phyloP scores from a whole-genome alignment of 2,888 invertebrate species.

The Hypena proboscidalis region DNA sequence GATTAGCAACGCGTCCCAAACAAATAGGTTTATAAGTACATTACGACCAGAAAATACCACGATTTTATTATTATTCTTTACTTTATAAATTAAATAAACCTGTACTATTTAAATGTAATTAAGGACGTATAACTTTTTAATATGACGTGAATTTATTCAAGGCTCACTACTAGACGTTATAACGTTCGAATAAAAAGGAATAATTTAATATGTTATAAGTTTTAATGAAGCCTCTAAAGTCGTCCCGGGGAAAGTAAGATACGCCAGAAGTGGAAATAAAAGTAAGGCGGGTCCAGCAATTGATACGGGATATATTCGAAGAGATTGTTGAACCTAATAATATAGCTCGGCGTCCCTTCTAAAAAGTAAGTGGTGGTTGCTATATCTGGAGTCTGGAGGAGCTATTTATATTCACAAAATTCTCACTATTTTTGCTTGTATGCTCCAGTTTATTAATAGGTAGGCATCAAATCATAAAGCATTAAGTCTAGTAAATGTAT shows the following conservation, averaged over 20 bases:
- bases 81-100: too few species aligned
- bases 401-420: conserved; percentile 29
- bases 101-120: not conserved
- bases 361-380: conserved; percentile 20
- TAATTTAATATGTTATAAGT: conserved; percentile 47
- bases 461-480: not conserved
- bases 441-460: conserved; percentile 22
- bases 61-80: not conserved
- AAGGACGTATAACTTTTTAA: conserved; percentile 25
- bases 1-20: too few species aligned
- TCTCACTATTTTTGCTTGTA: conserved; percentile 21
- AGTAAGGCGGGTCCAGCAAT: conserved; percentile 40
- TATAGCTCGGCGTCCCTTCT: conserved; percentile 21
- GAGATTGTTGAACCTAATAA: conserved; percentile 35
- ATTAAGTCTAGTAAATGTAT: too few species aligned
- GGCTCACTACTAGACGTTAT: conserved; percentile 37
- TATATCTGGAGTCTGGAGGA: conserved; percentile 21
- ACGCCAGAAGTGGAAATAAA: conserved; percentile 39
- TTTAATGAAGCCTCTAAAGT: conserved; percentile 45
- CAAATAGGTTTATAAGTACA: too few species aligned
- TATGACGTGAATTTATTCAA: conserved; percentile 37
- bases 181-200: conserved; percentile 43
- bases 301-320: conserved; percentile 35
- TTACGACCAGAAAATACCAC: not conserved
- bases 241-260: conserved; percentile 30